Base-by-base conservation (phyloP, 1,140 invertebrate species). In the Paralvinella palmiformis region DNA sequence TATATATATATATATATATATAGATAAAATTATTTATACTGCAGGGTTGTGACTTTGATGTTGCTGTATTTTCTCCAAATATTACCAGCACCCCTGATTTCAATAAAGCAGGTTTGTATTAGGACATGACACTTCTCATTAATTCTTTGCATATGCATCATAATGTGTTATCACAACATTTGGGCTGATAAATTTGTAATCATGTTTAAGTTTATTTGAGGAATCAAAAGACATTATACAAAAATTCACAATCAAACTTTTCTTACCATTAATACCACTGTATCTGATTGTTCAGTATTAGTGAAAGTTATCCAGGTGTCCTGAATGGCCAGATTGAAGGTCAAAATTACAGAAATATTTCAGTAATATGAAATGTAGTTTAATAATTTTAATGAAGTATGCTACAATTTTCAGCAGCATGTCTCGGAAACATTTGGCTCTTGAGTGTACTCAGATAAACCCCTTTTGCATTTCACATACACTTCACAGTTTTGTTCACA, bases 31-130 rank as follows among this genome's bases (percentile, higher is more conserved):
- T 27, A 17, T 32, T 27, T 29, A 7, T 53, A 58, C 67, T 68
- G 33, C 59, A 73, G 53, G 57, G 68, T 1, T 73, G 75, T 35
- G 53, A 79, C 35, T 95, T 94, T 78, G 81, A 88, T 73, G 73
- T 79, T 41, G 86, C 84, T 7, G 86, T 88, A 60, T 94, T 95
- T 77, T 86, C 87, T 50, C 89, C 91, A 27, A 91, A 91, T 71
- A 76, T 85, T n/a, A 78, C 84, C 1, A 74, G 73, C 63, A 73
- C 56, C 6, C 63, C 56, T 22, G 64, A 64, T 53, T 64, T 65
- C 44, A 53, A 67, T 50, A 63, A 69, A 67, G 73, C 68, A 72
- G 68, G 60, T 62, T 69, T 17, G 63, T 67, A 27, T 22, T 65
- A 63, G 35, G 66, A 29, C 37, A 7, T 69, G 67, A 32, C 53